phyloP scores from a whole-genome alignment of 2,113 vertebrate genomes.

The Corvus moneduloides region DNA sequence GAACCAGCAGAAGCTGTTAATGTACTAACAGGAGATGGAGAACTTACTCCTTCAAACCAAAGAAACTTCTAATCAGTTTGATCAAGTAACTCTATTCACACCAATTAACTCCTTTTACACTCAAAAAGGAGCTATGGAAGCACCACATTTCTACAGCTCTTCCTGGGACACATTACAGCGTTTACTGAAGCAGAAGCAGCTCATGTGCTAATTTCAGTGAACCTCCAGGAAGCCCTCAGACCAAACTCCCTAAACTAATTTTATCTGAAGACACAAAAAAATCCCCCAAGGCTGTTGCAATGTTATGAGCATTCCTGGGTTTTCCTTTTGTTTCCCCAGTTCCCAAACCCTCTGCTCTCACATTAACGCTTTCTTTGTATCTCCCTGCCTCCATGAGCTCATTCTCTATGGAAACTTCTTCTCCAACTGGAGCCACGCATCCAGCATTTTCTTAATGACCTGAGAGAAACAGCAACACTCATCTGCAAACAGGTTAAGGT shows the following conservation, averaged over 20 bases:
- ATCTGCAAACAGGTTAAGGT: neutral
- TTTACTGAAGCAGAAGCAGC: neutral
- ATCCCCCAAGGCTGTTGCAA: neutral
- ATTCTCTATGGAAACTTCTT: neutral
- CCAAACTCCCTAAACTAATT: neutral
- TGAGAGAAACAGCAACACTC: neutral
- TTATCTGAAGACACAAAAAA: constrained; percentile 8
- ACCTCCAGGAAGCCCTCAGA: neutral
- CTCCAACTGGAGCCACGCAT: neutral
- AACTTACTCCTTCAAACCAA: neutral
- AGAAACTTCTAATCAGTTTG: neutral
- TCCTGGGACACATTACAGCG: neutral
- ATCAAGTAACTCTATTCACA: neutral
- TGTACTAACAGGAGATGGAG: neutral
- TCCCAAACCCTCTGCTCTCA: neutral
- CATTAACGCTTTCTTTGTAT: neutral
- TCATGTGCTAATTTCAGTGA: neutral
- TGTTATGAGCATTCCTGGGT: neutral
- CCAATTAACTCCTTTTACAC: neutral
- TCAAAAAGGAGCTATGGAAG: neutral
- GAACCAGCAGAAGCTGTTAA: neutral
- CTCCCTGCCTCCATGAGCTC: neutral
- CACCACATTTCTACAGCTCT: neutral
- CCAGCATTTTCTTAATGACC: neutral
- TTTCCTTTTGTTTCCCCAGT: neutral